Evolutionary conservation across 1,140 invertebrate species (phyloP), one percentile per base, ranked within the genome.

Genomic region (Penaeus japonicus): DNA sequence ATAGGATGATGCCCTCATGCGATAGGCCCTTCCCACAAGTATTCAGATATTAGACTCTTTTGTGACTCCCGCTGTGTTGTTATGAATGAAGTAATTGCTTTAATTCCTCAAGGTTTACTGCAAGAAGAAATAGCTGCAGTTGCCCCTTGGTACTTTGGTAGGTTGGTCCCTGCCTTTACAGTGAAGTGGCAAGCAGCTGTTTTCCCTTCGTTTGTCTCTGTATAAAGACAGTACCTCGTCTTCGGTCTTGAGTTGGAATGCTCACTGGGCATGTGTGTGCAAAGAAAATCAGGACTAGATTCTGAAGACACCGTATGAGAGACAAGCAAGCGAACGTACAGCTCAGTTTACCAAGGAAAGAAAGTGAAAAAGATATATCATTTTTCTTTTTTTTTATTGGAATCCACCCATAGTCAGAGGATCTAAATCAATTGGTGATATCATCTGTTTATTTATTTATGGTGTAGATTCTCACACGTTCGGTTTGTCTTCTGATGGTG

Each of bases 171-270:
- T 87, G 54, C 80, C 70, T 55, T 30, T 83, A 55, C 47, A 75
- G 39, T 88, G 83, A 73, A 78, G 86, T 88, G 86, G 86, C 83
- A 73, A 77, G 73, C 70, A 88, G 81, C 86, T 80, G 73, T 82
- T 81, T 73, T 59, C 57, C 30, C 73, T 39, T 32, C 7, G 20
- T 77, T 32, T 27, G 4, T 32, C 30, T 77, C 30, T 77, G 39
- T 77, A 22, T 86, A 75, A 86, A 79, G 27, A 73, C 35, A 86
- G 65, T 75, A 47, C 59, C 57, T 54, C 83, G 22, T 65, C 53
- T 79, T 59, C 55, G 39, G 55, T 59, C 73, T 22, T 84, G 30
- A 84, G 18, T 65, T 84, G 53, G 59, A 65, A 30, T 84, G 59
- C 39, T 65, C 59, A 47, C 54, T 22, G 83, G 65, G 65, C 75